Conservation (phyloP, 2,113 vertebrate species). For the Neogobius melanostomus region DNA sequence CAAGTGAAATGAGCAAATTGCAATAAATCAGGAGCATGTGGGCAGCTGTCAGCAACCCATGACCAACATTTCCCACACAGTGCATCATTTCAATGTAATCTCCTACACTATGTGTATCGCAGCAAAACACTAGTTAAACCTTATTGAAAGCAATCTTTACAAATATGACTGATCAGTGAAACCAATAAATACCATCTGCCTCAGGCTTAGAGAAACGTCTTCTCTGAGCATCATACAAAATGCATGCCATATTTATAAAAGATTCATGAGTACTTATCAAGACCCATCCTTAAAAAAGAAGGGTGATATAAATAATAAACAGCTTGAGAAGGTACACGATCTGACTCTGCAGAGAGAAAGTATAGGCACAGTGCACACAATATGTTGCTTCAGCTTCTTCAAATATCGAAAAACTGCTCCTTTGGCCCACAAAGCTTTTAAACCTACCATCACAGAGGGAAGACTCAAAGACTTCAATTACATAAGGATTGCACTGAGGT, state of each 20-base stretch:
- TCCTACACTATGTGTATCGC: not conserved
- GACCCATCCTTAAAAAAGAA: slow-evolving; percentile 49
- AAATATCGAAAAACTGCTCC: slow-evolving; percentile 34
- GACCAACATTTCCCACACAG: slow-evolving; percentile 30
- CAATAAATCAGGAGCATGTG: slow-evolving; percentile 48
- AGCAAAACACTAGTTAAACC: not conserved
- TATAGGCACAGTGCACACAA: slow-evolving; percentile 28
- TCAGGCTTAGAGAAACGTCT: slow-evolving; percentile 14
- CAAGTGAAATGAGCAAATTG: slow-evolving; percentile 21
- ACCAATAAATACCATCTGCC: slow-evolving; percentile 9
- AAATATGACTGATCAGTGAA: not conserved
- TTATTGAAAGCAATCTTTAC: not conserved
- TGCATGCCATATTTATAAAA: slow-evolving; percentile 47
- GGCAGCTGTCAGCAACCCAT: slow-evolving; percentile 22
- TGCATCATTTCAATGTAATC: not conserved
- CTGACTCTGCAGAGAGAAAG: slow-evolving; percentile 28
- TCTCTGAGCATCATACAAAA: slow-evolving; percentile 48
- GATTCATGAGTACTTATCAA: slow-evolving; percentile 53
- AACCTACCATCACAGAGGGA: slow-evolving; percentile 44
- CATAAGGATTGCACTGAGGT: slow-evolving; percentile 38
- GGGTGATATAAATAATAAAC: slow-evolving; percentile 57
- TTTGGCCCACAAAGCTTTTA: slow-evolving; percentile 48
- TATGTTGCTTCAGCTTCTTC: slow-evolving; percentile 28
- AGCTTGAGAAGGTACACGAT: slow-evolving; percentile 45
- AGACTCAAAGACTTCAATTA: slow-evolving; percentile 48